Percentiles rank a stretch among this genome's conserved stretches.
phyloP scores from a whole-genome alignment of 2,888 invertebrate species.

The Lasioglossum malachurum region DNA sequence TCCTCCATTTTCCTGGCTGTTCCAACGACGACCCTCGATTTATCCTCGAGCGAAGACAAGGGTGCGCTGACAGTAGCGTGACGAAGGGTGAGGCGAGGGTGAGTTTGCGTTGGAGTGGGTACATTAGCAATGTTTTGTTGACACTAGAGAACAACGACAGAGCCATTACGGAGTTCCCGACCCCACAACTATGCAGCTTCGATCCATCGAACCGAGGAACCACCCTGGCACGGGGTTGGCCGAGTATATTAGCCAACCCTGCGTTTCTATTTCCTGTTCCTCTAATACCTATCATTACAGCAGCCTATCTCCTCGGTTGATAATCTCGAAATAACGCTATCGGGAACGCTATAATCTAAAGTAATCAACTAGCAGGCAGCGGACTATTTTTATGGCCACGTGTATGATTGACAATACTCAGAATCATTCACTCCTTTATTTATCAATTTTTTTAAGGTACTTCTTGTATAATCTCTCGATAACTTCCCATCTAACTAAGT shows the following conservation, averaged over 20 bases:
- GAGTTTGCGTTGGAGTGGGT: constrained; percentile 68
- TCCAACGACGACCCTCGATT: constrained; percentile 42
- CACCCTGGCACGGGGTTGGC: constrained; percentile 2
- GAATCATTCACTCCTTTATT: too few species aligned
- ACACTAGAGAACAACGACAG: constrained; percentile 76
- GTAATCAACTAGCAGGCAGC: too few species aligned
- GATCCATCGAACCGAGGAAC: constrained; percentile 56
- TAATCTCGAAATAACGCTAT: background rate
- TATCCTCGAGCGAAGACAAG: constrained; percentile 50
- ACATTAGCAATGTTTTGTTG: constrained; percentile 83
- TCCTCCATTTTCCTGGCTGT: constrained; percentile 53
- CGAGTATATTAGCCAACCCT: constrained; percentile 24
- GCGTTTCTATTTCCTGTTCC: constrained; percentile 1
- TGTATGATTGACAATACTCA: too few species aligned
- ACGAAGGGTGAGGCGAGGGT: constrained; percentile 65
- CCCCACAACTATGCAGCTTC: constrained; percentile 53
- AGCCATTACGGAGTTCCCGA: constrained; percentile 79
- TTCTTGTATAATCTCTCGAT: too few species aligned
- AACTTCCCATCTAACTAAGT: too few species aligned
- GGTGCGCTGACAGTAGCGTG: constrained; percentile 52
- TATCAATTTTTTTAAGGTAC: too few species aligned
- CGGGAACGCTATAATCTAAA: too few species aligned
- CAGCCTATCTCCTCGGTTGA: background rate
- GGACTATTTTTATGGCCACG: too few species aligned
- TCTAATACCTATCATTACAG: background rate